Percentiles rank a stretch among this genome's conserved stretches.
Evolutionary conservation across 1,140 invertebrate genomes (phyloP).

Genomic region (Parapsyche elsis): DNA sequence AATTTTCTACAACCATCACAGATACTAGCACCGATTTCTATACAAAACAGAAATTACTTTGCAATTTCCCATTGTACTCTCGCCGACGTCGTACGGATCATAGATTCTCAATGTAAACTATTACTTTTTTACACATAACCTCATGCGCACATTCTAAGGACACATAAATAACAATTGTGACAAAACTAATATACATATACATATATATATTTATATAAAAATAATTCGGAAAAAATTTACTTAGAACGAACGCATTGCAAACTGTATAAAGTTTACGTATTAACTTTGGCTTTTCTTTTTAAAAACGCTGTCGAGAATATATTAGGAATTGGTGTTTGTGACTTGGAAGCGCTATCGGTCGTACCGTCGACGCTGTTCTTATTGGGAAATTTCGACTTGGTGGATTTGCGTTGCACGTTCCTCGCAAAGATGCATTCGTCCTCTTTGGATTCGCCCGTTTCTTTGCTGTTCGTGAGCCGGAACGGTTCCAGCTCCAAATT

Average conservation of each 20-base stretch:
- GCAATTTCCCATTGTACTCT: background rate
- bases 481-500: slow-evolving; percentile 38
- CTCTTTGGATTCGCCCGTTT: slow-evolving; percentile 58
- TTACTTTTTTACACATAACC: background rate
- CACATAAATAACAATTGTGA: slow-evolving; percentile 21
- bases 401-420: slow-evolving; percentile 64
- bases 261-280: slow-evolving; percentile 46
- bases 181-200: background rate
- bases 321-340: slow-evolving; percentile 62
- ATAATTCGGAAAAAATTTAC: slow-evolving; percentile 1
- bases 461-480: slow-evolving; percentile 36
- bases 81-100: background rate
- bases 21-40: slow-evolving; percentile 52
- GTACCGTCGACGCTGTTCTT: slow-evolving; percentile 57
- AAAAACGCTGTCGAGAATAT: slow-evolving; percentile 64
- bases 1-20: slow-evolving; percentile 48
- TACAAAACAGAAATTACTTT: slow-evolving; percentile 15
- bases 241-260: background rate
- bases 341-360: slow-evolving; percentile 61
- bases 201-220: no score
- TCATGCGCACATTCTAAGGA: background rate
- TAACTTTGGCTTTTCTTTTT: slow-evolving; percentile 63
- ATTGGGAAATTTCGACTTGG: slow-evolving; percentile 59
- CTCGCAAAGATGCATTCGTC: slow-evolving; percentile 63
- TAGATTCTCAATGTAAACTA: background rate